Percentiles rank a stretch among this genome's conserved stretches.
Conservation (phyloP, 2,113 vertebrate genomes). For the Pteruthius melanotis region DNA sequence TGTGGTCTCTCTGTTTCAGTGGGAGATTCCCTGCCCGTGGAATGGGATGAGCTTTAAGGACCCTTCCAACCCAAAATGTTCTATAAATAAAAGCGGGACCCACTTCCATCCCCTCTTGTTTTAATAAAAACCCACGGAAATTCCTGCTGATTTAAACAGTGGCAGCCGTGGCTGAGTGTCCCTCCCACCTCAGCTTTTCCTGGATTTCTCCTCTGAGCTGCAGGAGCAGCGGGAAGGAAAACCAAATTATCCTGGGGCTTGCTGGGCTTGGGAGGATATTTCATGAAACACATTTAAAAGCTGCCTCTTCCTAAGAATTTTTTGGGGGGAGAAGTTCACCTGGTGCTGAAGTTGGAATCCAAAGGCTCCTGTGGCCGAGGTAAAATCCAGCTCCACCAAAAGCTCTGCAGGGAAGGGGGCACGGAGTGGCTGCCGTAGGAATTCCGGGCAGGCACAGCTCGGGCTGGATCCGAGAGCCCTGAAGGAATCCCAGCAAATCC, state of each 20-base stretch:
- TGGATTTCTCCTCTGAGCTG: neutral
- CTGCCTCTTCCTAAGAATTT: neutral
- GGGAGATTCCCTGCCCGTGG: neutral
- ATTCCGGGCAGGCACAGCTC: accelerated
- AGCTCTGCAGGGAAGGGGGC: neutral
- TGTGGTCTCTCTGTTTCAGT: neutral
- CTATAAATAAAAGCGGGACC: neutral
- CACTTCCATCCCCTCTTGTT: neutral
- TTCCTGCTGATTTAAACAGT: neutral
- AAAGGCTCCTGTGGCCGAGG: neutral
- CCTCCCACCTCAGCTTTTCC: neutral
- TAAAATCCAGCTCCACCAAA: neutral
- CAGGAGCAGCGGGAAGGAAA: neutral
- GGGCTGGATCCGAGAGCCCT: neutral
- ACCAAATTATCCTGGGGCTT: neutral
- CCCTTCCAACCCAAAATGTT: neutral
- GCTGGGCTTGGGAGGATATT: neutral
- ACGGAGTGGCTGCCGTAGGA: neutral
- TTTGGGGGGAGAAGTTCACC: neutral
- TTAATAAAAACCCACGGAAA: neutral
- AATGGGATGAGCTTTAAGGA: neutral
- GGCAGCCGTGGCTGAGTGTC: neutral
- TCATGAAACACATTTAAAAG: neutral
- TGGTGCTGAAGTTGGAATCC: neutral
- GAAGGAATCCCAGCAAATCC: neutral